Conservation (phyloP, 1,140 invertebrate genomes). For the Calliopsis andreniformis region DNA sequence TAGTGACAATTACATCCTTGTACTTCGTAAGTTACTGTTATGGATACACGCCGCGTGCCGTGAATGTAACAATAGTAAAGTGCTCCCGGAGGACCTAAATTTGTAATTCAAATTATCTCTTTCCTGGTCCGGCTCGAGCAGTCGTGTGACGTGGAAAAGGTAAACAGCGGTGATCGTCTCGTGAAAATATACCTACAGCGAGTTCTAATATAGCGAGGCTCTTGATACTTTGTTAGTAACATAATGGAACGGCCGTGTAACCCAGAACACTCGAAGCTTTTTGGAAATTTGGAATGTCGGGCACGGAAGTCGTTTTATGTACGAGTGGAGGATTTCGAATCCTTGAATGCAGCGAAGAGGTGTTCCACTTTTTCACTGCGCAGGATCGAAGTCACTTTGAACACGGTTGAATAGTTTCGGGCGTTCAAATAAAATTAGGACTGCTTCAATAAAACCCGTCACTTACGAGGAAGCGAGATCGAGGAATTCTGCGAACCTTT, state of each 20-base stretch:
- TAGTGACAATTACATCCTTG: background rate
- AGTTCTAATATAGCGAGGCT: slow-evolving; percentile 37
- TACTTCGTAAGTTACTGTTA: background rate
- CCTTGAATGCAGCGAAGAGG: background rate
- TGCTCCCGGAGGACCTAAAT: slow-evolving; percentile 22
- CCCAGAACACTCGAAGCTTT: slow-evolving; percentile 18
- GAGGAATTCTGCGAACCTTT: too few relatives aligned
- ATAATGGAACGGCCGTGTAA: slow-evolving; percentile 41
- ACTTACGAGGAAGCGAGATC: too few relatives aligned
- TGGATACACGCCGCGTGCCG: slow-evolving; percentile 19
- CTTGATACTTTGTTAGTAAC: slow-evolving; percentile 40
- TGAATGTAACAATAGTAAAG: slow-evolving; percentile 19
- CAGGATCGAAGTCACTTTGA: background rate
- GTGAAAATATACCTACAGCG: slow-evolving; percentile 32
- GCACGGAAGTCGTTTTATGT: slow-evolving; percentile 4
- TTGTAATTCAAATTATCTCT: slow-evolving; percentile 46
- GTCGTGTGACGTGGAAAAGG: slow-evolving; percentile 28
- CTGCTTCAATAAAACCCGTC: too few relatives aligned
- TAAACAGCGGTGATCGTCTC: slow-evolving; percentile 20
- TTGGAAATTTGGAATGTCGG: slow-evolving; percentile 31
- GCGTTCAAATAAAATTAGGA: background rate
- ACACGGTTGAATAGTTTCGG: background rate
- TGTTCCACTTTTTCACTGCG: background rate
- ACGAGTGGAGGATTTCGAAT: slow-evolving; percentile 15
- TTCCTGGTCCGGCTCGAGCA: background rate